Conservation (phyloP, 1,140 invertebrate genomes). For the Drosophila triauraria region DNA sequence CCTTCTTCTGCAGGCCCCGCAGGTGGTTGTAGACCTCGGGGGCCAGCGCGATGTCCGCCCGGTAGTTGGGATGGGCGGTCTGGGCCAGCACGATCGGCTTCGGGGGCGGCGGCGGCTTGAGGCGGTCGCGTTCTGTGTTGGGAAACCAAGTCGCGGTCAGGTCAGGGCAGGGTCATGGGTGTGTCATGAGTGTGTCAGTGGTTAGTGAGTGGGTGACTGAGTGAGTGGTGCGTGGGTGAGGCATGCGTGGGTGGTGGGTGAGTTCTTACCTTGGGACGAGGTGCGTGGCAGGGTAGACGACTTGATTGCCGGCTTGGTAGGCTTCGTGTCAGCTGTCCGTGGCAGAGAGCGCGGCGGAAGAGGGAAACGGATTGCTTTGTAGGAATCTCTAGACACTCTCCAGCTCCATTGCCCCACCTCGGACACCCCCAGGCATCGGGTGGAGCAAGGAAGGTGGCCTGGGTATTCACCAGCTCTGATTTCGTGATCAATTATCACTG, state of each 20-base stretch:
- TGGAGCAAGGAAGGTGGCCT: background rate
- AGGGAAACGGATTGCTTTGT: conserved; percentile 20
- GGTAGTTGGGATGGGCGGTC: conserved; percentile 85
- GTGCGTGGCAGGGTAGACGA: conserved; percentile 96
- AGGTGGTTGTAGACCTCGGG: conserved; percentile 95
- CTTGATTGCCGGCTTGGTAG: conserved; percentile 97
- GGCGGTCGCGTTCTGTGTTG: conserved; percentile 90
- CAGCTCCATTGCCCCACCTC: background rate
- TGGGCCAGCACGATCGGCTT: conserved; percentile 91
- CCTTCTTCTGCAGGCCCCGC: conserved; percentile 93
- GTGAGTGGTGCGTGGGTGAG: background rate
- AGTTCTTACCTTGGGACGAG: conserved; percentile 94
- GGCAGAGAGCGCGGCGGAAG: conserved; percentile 8
- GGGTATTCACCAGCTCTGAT: conserved; percentile 1
- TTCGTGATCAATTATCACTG: background rate
- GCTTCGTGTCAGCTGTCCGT: conserved; percentile 93
- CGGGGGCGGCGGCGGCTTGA: conserved; percentile 94
- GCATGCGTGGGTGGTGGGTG: background rate
- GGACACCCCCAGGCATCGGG: too few relatives aligned
- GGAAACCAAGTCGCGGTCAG: background rate
- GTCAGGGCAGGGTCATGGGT: background rate
- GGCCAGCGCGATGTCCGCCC: conserved; percentile 89
- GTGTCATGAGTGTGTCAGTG: background rate
- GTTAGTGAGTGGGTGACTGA: background rate
- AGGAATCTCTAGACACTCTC: background rate